Percentiles rank a stretch among this genome's conserved stretches.
Conservation (phyloP, 2,113 vertebrate genomes). For the Poecilia latipinna region DNA sequence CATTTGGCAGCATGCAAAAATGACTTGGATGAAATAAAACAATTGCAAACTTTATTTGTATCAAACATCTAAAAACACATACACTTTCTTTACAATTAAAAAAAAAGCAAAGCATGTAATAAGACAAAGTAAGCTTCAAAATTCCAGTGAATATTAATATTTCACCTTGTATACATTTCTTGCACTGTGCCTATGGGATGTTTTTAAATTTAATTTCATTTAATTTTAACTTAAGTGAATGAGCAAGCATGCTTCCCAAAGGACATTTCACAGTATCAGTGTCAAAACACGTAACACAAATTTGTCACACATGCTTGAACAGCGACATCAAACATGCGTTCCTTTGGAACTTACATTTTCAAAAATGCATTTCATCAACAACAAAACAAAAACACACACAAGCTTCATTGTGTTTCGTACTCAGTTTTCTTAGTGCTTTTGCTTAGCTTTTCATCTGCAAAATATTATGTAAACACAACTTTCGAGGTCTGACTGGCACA, state of each 20-base stretch:
- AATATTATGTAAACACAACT: conserved; percentile 26
- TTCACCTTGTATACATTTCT: neutral
- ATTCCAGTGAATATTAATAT: neutral
- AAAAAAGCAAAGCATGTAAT: conserved; percentile 30
- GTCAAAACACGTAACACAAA: conserved; percentile 30
- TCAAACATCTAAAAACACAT: conserved; percentile 34
- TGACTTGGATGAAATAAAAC: conserved; percentile 33
- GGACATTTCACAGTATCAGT: conserved; percentile 50
- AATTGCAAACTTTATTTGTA: conserved; percentile 57
- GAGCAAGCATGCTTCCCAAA: conserved; percentile 25
- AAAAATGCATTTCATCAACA: neutral
- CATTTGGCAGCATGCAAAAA: neutral
- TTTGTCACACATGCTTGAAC: conserved; percentile 13
- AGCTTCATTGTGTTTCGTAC: neutral
- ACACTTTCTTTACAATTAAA: conserved; percentile 37
- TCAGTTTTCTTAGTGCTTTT: neutral
- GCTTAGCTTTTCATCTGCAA: neutral
- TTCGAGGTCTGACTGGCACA: conserved; percentile 24
- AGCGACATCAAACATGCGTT: conserved; percentile 19
- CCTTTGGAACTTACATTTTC: conserved; percentile 3
- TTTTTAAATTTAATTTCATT: neutral
- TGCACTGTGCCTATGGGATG: neutral
- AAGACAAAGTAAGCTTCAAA: neutral
- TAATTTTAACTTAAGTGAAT: neutral
- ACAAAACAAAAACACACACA: neutral